Percentiles rank a stretch among this genome's conserved stretches.
Conservation (phyloP, 2,797 vertebrate species). For the Thalassophryne amazonica region DNA sequence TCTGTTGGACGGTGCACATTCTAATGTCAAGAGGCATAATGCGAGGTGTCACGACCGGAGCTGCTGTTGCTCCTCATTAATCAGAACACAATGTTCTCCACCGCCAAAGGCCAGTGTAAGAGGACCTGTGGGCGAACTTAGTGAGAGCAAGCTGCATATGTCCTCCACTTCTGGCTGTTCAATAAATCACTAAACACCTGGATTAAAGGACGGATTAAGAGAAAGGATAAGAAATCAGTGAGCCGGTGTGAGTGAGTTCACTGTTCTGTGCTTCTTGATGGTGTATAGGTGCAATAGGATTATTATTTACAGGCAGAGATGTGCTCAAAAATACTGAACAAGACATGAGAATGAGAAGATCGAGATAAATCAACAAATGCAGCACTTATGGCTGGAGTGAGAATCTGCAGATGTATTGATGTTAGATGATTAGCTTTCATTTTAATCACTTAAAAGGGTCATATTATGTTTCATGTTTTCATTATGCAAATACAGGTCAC, state of each 20-base stretch:
- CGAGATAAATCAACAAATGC: too few species aligned
- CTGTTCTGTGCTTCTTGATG: neutral
- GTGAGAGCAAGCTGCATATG: conserved; percentile 2
- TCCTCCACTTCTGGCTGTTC: neutral
- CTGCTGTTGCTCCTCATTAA: conserved; percentile 24
- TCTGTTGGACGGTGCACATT: conserved; percentile 2
- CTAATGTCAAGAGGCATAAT: conserved; percentile 1
- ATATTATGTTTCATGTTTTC: too few species aligned
- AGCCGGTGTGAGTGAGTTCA: conserved; percentile 5
- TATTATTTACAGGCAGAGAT: neutral
- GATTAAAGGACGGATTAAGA: conserved; percentile 43
- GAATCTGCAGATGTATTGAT: too few species aligned
- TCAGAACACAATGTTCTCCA: conserved; percentile 59
- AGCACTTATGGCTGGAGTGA: too few species aligned
- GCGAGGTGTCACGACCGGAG: neutral
- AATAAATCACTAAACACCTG: conserved; percentile 31
- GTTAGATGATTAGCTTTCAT: too few species aligned
- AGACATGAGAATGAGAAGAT: too few species aligned
- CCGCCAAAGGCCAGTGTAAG: conserved; percentile 29
- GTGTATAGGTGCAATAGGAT: neutral
- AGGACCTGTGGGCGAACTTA: conserved; percentile 17
- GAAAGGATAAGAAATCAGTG: conserved; percentile 10
- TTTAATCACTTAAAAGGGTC: too few species aligned
- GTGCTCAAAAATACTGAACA: neutral
- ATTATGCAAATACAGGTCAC: too few species aligned